A percentile compares a stretch with the other conserved stretches of the same genome.
These are phyloP conservation scores for Glareola pratincola DNA, from an alignment of 2,113 vertebrate genomes.

Conservation along the genomic window DNA sequence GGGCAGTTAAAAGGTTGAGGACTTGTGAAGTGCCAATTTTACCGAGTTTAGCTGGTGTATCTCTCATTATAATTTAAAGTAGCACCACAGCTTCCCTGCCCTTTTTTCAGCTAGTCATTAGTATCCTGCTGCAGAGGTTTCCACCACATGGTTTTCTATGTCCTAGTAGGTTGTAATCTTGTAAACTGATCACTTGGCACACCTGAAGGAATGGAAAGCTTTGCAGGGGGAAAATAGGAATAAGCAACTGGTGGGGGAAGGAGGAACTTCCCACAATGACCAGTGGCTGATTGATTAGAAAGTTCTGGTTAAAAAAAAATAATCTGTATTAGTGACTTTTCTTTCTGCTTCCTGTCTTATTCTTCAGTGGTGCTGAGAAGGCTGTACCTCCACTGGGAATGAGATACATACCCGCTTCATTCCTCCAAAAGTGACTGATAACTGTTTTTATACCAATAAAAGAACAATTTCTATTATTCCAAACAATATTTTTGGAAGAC, in stretches of 20 bases:
- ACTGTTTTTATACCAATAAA: not conserved
- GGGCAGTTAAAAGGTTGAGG: not conserved
- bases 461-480: not conserved
- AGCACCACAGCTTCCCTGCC: not conserved
- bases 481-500: not conserved
- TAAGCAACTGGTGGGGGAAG: not conserved
- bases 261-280: not conserved
- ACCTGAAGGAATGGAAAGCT: not conserved
- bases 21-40: not conserved
- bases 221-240: not conserved
- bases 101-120: not conserved
- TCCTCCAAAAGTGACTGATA: not conserved
- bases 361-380: not conserved
- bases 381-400: not conserved
- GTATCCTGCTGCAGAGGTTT: not conserved
- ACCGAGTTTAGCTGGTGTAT: not conserved
- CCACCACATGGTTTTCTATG: not conserved
- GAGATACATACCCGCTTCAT: not conserved
- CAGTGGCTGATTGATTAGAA: not conserved
- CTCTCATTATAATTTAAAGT: not conserved
- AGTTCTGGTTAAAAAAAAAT: not conserved
- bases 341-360: not conserved
- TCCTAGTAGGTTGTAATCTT: not conserved
- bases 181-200: not conserved
- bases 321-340: not conserved